Evolutionary conservation across 2,113 vertebrate species (phyloP), one percentile per base, ranked within the genome.

Genomic region (Pelecanoides urinatrix): DNA sequence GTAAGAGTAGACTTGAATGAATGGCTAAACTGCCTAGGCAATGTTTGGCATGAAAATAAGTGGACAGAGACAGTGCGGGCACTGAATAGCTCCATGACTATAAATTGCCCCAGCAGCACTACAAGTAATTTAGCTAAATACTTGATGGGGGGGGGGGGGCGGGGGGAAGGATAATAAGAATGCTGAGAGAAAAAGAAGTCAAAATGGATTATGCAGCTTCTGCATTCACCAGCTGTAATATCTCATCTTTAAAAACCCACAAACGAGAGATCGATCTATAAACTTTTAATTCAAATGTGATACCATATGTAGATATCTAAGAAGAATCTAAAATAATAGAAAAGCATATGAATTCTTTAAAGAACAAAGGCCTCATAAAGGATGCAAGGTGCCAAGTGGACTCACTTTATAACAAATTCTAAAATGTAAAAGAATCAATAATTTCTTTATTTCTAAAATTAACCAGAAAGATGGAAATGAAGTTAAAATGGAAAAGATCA

Each of bases 281-380:
- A 90, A 56, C 9, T 6, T 67, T 82, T 71, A 81, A 72, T 59
- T 82, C n/a, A 67, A 87, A 40, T 44, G 9, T 78, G 7, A 10
- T 63, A 59, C 17, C 3, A 7, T 63, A 55, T 1, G 0, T 29
- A n/a, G n/a, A n/a, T n/a, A n/a, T n/a, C n/a, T n/a, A n/a, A n/a
- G n/a, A n/a, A n/a, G n/a, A n/a, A 38, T 59, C 22, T 67, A 52
- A 62, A 55, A 22, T 59, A 62, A 58, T 32, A 59, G 5, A 67
- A 53, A 90, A 15, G 3, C 30, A 7, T 17, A 26, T 26, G 0
- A 79, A 49, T 52, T 55, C 10, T 55, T 85, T 72, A 40, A 72
- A 71, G 16, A 71, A 13, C 9, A 85, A 91, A 80, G 12, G 2
- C 19, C 9, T 74, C 15, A 59, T 50, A 50, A 86, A 52, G 2